Evolutionary conservation across 2,113 vertebrate species (phyloP), one percentile per base, ranked within the genome.

Genomic region (Psilopogon haemacephalus): DNA sequence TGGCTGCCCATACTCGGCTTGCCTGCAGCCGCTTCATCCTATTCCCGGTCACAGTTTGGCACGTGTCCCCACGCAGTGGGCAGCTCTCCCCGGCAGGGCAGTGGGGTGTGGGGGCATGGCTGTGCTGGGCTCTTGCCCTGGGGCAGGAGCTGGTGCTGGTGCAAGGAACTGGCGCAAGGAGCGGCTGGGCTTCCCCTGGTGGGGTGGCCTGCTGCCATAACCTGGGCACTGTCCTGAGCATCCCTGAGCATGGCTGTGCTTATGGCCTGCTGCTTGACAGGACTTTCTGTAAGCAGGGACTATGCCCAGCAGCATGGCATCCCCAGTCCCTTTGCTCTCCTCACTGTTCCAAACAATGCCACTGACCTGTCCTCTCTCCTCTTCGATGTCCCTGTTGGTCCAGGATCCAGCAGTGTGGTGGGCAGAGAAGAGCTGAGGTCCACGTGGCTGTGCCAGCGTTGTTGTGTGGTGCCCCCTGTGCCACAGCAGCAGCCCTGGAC

Each of bases 341-440:
- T 52, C 1, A 1, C 37, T 27, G 14, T 46, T 46, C 64, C 70
- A 23, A 1, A 13, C 2, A 1, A 26, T 28, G 62, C 42, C 48
- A 50, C 48, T 73, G 58, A 93, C 94, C 84, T 92, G 93, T 74
- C 52, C 86, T 60, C 46, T 62, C 69, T 95, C 64, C 54, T 94
- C 62, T 93, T 63, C 2, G 21, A 38, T 1, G 37, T 79, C 44
- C 75, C 62, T 1, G 3, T 58, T 62, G 82, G 70, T 50, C 55
- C 1, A 11, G 79, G 48, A 23, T 82, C 78, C 32, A 6, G 77
- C 8, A 35, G 6, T 5, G 2, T 2, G 14, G 44, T 4, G 20
- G 64, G 79, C 75, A 86, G 85, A 50, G 83, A 5, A 76, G 69
- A 79, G 83, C 13, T 48, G 86, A 55, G 75, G 17, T 64, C 90